These are phyloP conservation scores for Cerceris ruficornis DNA, from an alignment of 2,888 invertebrate species.

Conservation along the genomic window DNA sequence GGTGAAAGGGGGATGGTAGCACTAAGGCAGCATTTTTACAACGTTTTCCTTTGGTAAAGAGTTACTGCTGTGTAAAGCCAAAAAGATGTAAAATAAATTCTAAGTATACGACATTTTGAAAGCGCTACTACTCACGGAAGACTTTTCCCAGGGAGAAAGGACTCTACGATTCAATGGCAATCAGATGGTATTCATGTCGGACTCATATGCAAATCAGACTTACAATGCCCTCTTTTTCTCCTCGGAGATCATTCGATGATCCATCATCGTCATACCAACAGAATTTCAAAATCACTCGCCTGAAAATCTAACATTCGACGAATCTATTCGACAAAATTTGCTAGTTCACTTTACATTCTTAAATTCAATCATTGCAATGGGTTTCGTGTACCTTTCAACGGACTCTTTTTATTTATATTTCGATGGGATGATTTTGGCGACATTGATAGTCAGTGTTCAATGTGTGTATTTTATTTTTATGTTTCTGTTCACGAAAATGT, in stretches of 20 bases:
- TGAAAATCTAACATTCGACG: background rate
- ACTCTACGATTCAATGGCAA: slow-evolving; percentile 69
- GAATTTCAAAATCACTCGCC: slow-evolving; percentile 7
- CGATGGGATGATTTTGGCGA: too few species aligned
- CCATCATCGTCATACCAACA: slow-evolving; percentile 66
- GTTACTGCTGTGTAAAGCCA: background rate
- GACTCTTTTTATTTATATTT: background rate
- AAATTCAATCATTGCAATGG: background rate
- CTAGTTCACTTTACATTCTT: background rate
- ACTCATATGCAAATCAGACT: slow-evolving; percentile 72
- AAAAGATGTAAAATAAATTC: slow-evolving; percentile 2
- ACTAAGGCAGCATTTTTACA: too few species aligned
- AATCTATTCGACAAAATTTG: slow-evolving; percentile 5
- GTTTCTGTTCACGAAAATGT: too few species aligned
- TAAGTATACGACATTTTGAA: slow-evolving; percentile 25
- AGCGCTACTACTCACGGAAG: slow-evolving; percentile 30
- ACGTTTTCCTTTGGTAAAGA: background rate
- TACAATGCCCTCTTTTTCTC: slow-evolving; percentile 58
- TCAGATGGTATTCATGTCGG: slow-evolving; percentile 71
- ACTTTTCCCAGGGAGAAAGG: slow-evolving; percentile 46
- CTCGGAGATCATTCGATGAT: slow-evolving; percentile 65
- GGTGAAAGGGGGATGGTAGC: too few species aligned
- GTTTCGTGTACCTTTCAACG: background rate
- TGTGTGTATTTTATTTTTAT: too few species aligned
- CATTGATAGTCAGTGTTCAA: too few species aligned